Evolutionary conservation across 2,113 vertebrate species (phyloP).

Genomic region (Merops nubicus): DNA sequence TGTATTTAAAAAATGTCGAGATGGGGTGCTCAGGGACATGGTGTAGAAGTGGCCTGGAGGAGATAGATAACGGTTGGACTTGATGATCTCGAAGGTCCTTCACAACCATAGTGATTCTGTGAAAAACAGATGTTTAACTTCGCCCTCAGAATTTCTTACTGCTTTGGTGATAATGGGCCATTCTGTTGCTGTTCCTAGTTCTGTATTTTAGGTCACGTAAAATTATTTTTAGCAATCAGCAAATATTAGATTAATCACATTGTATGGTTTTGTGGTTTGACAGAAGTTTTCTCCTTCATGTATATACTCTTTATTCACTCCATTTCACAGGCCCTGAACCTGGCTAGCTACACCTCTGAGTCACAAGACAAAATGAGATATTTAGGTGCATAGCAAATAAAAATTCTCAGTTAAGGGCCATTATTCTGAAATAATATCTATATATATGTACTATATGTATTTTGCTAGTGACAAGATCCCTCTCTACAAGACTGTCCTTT

Average conservation of each 20-base stretch:
- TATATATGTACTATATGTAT: not conserved
- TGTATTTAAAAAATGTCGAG: too few species aligned
- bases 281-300: not conserved
- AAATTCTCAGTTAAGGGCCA: not conserved
- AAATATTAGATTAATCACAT: not conserved
- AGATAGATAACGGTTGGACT: too few species aligned
- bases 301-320: not conserved
- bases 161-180: not conserved
- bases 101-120: too few species aligned
- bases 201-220: not conserved
- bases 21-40: too few species aligned
- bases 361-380: not conserved
- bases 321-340: not conserved
- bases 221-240: not conserved
- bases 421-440: not conserved
- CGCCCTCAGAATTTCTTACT: not conserved
- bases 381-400: not conserved
- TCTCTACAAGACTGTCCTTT: not conserved
- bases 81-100: too few species aligned
- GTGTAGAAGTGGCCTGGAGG: too few species aligned
- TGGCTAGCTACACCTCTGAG: not conserved
- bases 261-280: not conserved
- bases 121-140: not conserved
- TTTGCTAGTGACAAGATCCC: not conserved
- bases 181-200: not conserved